A percentile compares a stretch with the other conserved stretches of the same genome.
Conservation (phyloP, 2,888 invertebrate species). For the Agonopterix alstromeriana region DNA sequence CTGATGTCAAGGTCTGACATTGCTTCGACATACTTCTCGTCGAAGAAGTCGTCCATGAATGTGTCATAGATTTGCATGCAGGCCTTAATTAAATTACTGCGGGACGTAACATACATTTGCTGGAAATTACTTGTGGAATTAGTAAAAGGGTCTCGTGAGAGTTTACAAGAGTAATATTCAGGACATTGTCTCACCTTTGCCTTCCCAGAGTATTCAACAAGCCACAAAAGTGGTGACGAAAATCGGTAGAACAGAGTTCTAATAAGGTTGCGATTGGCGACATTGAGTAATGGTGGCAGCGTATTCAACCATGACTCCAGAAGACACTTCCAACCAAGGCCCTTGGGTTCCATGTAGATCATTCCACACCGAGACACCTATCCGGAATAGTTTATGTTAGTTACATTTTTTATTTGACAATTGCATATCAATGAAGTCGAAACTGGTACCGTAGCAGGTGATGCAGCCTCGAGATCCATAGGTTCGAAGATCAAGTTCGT, state of each 20-base stretch:
- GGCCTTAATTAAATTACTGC: constrained; percentile 88
- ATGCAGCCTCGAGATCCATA: constrained; percentile 96
- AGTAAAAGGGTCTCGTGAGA: background rate
- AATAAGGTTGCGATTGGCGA: constrained; percentile 81
- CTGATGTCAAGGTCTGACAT: constrained; percentile 88
- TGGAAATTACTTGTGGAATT: constrained; percentile 29
- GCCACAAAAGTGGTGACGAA: constrained; percentile 85
- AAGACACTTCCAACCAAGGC: constrained; percentile 94
- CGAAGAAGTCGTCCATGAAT: constrained; percentile 90
- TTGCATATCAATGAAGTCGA: too few relatives aligned
- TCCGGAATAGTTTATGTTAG: too few relatives aligned
- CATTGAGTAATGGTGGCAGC: constrained; percentile 82
- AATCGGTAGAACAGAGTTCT: constrained; percentile 86
- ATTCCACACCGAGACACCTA: constrained; percentile 96
- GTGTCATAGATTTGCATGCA: constrained; percentile 93
- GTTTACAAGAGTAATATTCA: too few relatives aligned
- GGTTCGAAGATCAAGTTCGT: constrained; percentile 96
- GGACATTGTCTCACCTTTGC: constrained; percentile 66
- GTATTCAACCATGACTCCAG: constrained; percentile 90
- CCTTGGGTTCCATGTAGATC: constrained; percentile 95
- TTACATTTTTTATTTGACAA: too few relatives aligned
- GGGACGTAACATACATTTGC: constrained; percentile 91
- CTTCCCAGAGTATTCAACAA: constrained; percentile 82
- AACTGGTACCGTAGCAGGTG: constrained; percentile 86
- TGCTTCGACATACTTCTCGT: constrained; percentile 82